Conservation (phyloP, 2,888 invertebrate species). For the Hirudinaria manillensis region DNA sequence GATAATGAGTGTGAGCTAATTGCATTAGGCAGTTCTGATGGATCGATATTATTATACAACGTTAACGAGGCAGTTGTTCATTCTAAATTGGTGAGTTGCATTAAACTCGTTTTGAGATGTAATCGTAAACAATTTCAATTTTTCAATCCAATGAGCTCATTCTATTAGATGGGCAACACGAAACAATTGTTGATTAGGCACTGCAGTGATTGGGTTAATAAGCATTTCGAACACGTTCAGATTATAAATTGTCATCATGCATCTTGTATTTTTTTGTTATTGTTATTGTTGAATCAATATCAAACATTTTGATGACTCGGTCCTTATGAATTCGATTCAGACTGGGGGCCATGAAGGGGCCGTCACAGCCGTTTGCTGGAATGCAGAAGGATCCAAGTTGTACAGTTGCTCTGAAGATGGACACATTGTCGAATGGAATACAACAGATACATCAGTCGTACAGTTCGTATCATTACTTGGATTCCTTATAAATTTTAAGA, state of each 20-base stretch:
- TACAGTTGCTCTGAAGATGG: constrained; percentile 62
- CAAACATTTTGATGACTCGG: too few relatives aligned
- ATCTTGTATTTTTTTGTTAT: too few relatives aligned
- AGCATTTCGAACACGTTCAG: too few relatives aligned
- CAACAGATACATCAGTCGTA: constrained; percentile 32
- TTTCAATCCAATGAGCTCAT: too few relatives aligned
- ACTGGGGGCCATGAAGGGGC: constrained; percentile 58
- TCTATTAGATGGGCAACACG: too few relatives aligned
- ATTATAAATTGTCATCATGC: too few relatives aligned
- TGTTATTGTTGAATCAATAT: too few relatives aligned
- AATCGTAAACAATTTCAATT: not conserved
- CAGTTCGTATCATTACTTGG: constrained; percentile 29
- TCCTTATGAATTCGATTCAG: constrained; percentile 45
- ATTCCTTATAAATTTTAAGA: too few relatives aligned
- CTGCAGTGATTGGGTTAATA: too few relatives aligned
- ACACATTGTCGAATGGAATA: constrained; percentile 54
- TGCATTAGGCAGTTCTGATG: constrained; percentile 69
- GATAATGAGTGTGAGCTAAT: constrained; percentile 55
- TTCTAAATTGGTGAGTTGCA: constrained; percentile 50
- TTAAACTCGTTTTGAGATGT: not conserved
- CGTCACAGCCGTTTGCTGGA: constrained; percentile 63
- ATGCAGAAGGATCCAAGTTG: constrained; percentile 54
- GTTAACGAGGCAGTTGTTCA: constrained; percentile 64
- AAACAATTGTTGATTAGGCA: too few relatives aligned
- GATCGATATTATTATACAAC: constrained; percentile 69